phyloP scores from a whole-genome alignment of 2,797 vertebrate species.

The Accipiter badius region DNA sequence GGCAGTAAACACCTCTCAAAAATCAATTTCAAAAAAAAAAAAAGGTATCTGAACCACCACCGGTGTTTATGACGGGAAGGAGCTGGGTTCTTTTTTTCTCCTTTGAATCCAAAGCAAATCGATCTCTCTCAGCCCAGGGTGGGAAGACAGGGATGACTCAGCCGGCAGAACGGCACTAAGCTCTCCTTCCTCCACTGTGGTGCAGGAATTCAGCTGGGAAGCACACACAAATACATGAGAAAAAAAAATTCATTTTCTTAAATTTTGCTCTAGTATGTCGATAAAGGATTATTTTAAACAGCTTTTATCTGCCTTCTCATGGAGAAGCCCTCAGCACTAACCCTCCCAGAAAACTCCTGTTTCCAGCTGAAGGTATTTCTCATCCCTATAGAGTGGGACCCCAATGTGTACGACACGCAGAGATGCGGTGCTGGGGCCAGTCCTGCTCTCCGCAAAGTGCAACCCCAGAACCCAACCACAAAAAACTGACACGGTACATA shows the following conservation, averaged over 20 bases:
- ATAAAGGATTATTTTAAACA: background rate
- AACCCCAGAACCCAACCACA: background rate
- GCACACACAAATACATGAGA: fast-evolving
- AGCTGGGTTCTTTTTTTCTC: background rate
- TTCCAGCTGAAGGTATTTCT: background rate
- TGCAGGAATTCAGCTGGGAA: background rate
- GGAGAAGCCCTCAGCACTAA: background rate
- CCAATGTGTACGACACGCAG: fast-evolving
- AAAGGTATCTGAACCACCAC: background rate
- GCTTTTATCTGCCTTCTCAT: background rate
- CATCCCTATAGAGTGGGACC: fast-evolving
- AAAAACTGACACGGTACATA: fast-evolving
- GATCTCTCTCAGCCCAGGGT: background rate
- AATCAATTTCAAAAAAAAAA: background rate
- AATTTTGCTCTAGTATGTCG: background rate
- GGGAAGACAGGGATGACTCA: constrained; percentile 37
- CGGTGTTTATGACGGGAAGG: background rate
- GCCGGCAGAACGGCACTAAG: background rate
- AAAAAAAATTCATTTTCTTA: background rate
- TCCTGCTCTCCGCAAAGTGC: background rate
- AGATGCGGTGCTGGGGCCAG: fast-evolving
- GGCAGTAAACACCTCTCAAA: background rate
- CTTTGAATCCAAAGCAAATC: background rate
- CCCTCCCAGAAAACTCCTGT: background rate
- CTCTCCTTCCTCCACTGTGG: background rate